Evolutionary conservation across 1,140 invertebrate genomes (phyloP).

Genomic region (Heliconius congener): DNA sequence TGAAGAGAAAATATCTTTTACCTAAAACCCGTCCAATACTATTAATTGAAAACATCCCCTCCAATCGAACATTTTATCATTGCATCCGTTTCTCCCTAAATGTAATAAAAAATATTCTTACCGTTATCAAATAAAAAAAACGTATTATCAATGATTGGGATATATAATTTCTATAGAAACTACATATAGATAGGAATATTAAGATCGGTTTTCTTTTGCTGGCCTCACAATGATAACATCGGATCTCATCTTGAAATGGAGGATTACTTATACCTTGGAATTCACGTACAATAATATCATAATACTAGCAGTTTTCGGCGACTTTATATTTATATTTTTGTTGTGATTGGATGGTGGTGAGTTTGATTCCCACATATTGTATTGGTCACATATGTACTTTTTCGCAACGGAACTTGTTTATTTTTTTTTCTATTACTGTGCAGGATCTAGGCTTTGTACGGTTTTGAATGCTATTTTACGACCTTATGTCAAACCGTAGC

Average conservation of each 20-base stretch:
- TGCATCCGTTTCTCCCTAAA: background rate
- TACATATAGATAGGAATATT: conserved; percentile 28
- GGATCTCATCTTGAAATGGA: conserved; percentile 64
- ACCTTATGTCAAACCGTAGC: too few relatives aligned
- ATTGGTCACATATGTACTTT: too few relatives aligned
- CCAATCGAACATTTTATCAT: background rate
- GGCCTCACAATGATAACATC: conserved; percentile 55
- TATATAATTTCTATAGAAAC: conserved; percentile 5
- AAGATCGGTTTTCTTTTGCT: conserved; percentile 53
- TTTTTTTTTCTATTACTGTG: too few relatives aligned
- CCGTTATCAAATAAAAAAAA: conserved; percentile 1
- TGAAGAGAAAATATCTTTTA: background rate
- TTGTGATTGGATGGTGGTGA: background rate
- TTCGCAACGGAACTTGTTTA: too few relatives aligned
- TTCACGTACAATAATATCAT: conserved; percentile 56
- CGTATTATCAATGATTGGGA: background rate
- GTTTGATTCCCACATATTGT: too few relatives aligned
- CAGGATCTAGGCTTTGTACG: too few relatives aligned
- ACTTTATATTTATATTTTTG: background rate
- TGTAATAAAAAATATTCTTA: conserved; percentile 18
- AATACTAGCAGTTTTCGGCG: conserved; percentile 1
- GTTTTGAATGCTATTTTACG: too few relatives aligned
- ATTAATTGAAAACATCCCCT: background rate
- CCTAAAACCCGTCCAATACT: background rate
- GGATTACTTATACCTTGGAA: conserved; percentile 57